Conservation (phyloP, 2,113 vertebrate species). For the Pitta sordida region DNA sequence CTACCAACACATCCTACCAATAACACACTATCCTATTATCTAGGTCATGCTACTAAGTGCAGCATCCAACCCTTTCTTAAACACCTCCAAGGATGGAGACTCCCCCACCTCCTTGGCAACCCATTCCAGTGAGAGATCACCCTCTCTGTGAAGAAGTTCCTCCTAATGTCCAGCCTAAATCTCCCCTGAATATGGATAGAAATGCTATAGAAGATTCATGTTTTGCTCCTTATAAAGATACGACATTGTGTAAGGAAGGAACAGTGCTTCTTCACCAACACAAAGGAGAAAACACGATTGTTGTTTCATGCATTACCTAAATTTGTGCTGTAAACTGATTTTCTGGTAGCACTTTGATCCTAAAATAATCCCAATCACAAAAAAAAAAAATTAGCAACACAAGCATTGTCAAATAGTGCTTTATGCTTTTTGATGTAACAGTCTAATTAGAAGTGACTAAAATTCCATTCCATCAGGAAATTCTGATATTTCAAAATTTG, state of each 20-base stretch:
- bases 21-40: too few species aligned
- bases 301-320: neutral
- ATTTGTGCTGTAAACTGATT: neutral
- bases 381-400: neutral
- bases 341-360: neutral
- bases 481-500: neutral
- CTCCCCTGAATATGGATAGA: too few species aligned
- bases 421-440: neutral
- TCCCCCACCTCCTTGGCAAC: too few species aligned
- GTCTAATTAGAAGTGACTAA: neutral
- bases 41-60: too few species aligned
- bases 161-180: too few species aligned
- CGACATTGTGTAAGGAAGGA: neutral
- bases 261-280: neutral
- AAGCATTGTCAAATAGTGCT: neutral
- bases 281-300: neutral
- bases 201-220: accelerated
- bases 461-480: neutral
- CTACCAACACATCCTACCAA: too few species aligned
- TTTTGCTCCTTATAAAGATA: neutral
- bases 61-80: too few species aligned
- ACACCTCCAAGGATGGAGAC: too few species aligned
- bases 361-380: neutral
- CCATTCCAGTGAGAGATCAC: too few species aligned
- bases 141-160: too few species aligned